phyloP scores from a whole-genome alignment of 2,888 invertebrate genomes.

The Rosalia funebris region DNA sequence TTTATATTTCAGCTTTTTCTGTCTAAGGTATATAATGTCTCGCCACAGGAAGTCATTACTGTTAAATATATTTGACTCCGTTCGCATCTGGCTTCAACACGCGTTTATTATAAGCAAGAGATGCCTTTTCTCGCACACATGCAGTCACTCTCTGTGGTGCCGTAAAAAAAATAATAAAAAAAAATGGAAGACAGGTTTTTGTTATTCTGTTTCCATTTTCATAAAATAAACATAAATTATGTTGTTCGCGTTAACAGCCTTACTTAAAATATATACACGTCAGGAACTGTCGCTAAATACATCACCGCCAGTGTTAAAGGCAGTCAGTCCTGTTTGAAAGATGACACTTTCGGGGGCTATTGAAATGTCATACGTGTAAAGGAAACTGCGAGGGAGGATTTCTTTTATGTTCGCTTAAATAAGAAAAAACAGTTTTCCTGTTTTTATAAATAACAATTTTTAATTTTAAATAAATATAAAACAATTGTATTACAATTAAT shows the following conservation, averaged over 20 bases:
- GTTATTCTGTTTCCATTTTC: constrained; percentile 38
- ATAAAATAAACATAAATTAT: constrained; percentile 41
- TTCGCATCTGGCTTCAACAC: constrained; percentile 53
- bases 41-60: constrained; percentile 58
- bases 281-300: background rate
- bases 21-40: constrained; percentile 54
- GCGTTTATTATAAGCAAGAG: constrained; percentile 37
- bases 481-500: too few relatives aligned
- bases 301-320: background rate
- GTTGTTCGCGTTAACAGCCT: constrained; percentile 37
- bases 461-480: too few relatives aligned
- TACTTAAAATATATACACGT: background rate
- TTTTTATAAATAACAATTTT: too few relatives aligned
- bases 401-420: too few relatives aligned
- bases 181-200: constrained; percentile 31
- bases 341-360: background rate
- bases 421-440: too few relatives aligned
- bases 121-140: constrained; percentile 28
- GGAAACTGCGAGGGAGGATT: too few relatives aligned
- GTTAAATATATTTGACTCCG: constrained; percentile 53
- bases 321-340: background rate
- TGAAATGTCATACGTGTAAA: too few relatives aligned
- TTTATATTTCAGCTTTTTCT: constrained; percentile 38
- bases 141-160: constrained; percentile 21
- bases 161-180: constrained; percentile 31